phyloP scores from a whole-genome alignment of 2,888 invertebrate species.

The Onthophagus sagittarius region DNA sequence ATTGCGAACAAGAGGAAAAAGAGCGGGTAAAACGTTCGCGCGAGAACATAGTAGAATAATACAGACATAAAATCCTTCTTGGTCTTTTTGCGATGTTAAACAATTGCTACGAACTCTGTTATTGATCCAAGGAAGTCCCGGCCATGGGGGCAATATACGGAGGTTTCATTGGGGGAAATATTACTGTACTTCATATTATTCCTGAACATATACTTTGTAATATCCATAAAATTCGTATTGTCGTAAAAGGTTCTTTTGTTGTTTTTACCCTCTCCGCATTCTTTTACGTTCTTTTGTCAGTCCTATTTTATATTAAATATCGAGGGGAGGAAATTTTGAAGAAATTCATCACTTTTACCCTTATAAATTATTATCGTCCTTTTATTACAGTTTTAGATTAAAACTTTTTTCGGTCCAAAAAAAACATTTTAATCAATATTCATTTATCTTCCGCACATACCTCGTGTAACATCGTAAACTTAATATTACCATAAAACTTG shows the following conservation, averaged over 20 bases:
- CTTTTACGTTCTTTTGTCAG: constrained; percentile 42
- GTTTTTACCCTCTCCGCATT: constrained; percentile 29
- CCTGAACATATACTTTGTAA: constrained; percentile 37
- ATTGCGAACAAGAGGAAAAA: neutral
- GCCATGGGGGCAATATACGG: neutral
- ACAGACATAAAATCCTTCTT: neutral
- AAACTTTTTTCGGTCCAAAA: neutral
- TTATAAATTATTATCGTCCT: neutral
- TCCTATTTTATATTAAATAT: constrained; percentile 43
- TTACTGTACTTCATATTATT: neutral
- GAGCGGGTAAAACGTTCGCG: neutral
- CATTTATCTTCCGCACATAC: neutral
- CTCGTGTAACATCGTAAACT: neutral
- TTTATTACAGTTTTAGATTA: neutral
- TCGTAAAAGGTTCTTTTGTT: constrained; percentile 42
- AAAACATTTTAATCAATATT: neutral
- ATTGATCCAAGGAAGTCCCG: neutral
- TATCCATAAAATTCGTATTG: constrained; percentile 47
- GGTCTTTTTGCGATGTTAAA: neutral
- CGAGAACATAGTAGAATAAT: neutral
- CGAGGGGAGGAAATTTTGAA: constrained; percentile 12
- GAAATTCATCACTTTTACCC: neutral
- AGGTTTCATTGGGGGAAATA: neutral
- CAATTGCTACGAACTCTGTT: neutral
- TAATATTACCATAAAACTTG: neutral